These are phyloP conservation scores for Ligdia adustata DNA, from an alignment of 2,888 invertebrate genomes.

Conservation along the genomic window DNA sequence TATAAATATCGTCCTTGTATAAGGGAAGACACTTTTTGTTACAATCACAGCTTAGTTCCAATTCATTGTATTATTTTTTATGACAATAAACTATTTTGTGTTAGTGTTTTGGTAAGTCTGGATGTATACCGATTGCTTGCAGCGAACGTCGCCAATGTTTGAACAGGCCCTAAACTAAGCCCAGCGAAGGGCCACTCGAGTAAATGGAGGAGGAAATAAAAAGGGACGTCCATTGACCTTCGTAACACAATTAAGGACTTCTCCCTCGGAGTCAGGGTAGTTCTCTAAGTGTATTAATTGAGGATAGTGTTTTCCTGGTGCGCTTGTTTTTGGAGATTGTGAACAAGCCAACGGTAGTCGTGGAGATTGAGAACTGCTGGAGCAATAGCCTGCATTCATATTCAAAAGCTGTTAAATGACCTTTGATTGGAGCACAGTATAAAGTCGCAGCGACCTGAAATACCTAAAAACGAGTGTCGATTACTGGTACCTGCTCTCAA, in stretches of 20 bases:
- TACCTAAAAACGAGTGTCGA: no score
- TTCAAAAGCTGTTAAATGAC: no score
- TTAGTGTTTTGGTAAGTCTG: no score
- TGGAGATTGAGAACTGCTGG: not conserved
- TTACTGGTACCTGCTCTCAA: no score
- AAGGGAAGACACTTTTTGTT: no score
- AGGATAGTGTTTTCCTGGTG: conserved; percentile 25
- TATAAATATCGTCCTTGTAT: no score
- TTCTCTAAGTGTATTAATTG: conserved; percentile 35
- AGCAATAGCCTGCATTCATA: no score
- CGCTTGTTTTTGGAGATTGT: conserved; percentile 12
- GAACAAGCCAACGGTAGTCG: not conserved
- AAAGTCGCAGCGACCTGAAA: no score
- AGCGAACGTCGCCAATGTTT: not conserved
- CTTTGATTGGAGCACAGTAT: no score
- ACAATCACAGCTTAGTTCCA: no score
- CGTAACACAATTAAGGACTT: conserved; percentile 14
- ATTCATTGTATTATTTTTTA: not conserved
- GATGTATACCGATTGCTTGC: no score
- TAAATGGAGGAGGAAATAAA: conserved; percentile 36
- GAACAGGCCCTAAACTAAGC: not conserved
- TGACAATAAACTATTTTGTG: no score
- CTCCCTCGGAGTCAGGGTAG: conserved; percentile 23
- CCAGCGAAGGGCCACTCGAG: conserved; percentile 27
- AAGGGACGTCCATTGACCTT: conserved; percentile 38